Evolutionary conservation across 2,888 invertebrate species (phyloP), one percentile per base, ranked within the genome.

Genomic region (Serrognathus titanus): DNA sequence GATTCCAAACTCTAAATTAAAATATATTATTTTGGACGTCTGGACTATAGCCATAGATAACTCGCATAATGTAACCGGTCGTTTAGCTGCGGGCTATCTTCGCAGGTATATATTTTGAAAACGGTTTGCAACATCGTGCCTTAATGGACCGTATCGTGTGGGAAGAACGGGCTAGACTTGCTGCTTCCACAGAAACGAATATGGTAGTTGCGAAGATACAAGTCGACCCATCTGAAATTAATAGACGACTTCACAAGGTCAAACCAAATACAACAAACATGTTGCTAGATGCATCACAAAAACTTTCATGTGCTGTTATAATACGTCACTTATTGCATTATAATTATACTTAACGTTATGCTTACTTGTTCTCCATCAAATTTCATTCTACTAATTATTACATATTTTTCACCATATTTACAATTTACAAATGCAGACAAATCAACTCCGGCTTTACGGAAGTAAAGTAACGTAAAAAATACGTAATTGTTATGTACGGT

Each of bases 131-230:
- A 62, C 60, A 58, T 58, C 56, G 57, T 61, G 57, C 59, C 60
- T 62, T 60, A 61, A 59, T 56, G 57, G 58, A 52, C 59, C 51
- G 53, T 55, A 40, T 51, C 56, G 63, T 65, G 65, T 65, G 65
- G 63, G 65, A 65, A 60, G 65, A 61, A 65, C 62, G 56, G 60
- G 63, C 62, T 59, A 65, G 65, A 63, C 63, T 62, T 58, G 62
- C 59, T 63, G 65, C 65, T 65, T 63, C 65, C 63, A 60, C 58
- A 58, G 56, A 61, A 63, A 62, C 60, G 49, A 63, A 65, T 64
- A 62, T 62, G 62, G 62, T 63, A 59, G 59, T 58, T 54, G 59
- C 59, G 50, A 52, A 57, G 58, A 62, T 59, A 63, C 63, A 48
- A 60, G 56, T 62, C 55, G 56, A 39, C 46, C 57, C 63, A 57